Conservation (phyloP, 1,140 invertebrate species). For the Aphaenogaster rudis region DNA sequence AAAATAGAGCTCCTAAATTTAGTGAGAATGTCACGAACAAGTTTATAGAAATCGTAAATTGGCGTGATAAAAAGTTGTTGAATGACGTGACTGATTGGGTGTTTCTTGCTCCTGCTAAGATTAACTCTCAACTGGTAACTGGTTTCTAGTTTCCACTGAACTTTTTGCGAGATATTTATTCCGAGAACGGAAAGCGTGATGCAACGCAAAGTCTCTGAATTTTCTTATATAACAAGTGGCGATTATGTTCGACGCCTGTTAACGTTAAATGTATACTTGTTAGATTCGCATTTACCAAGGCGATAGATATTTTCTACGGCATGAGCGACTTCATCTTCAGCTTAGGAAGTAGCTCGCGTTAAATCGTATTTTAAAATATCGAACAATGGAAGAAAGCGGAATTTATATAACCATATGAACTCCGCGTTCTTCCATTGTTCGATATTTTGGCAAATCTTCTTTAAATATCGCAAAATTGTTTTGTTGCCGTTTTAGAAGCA, state of each 20-base stretch:
- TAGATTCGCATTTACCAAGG: not conserved
- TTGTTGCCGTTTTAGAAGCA: not conserved
- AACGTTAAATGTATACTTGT: not conserved
- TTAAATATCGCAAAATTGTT: not conserved
- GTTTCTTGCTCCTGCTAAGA: slow-evolving; percentile 12
- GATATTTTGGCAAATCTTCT: not conserved
- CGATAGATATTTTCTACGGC: not conserved
- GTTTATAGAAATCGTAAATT: slow-evolving; percentile 8
- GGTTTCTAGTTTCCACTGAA: slow-evolving; percentile 1
- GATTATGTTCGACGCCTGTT: slow-evolving; percentile 21
- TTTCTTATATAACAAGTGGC: slow-evolving; percentile 44
- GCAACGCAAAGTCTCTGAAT: slow-evolving; percentile 41
- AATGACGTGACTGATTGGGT: slow-evolving; percentile 3
- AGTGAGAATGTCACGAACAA: not conserved
- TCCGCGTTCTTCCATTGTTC: not conserved
- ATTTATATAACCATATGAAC: not conserved
- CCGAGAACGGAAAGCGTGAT: slow-evolving; percentile 39
- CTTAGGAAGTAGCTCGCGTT: not conserved
- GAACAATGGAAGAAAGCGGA: too few relatives aligned
- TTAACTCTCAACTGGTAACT: slow-evolving; percentile 30
- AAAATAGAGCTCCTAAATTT: slow-evolving; percentile 13
- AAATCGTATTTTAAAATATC: not conserved
- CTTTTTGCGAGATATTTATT: slow-evolving; percentile 36
- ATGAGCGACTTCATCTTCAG: not conserved
- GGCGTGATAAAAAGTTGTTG: not conserved